These are phyloP conservation scores for Antigone vipio DNA, from an alignment of 2,113 vertebrate species.

Conservation along the genomic window DNA sequence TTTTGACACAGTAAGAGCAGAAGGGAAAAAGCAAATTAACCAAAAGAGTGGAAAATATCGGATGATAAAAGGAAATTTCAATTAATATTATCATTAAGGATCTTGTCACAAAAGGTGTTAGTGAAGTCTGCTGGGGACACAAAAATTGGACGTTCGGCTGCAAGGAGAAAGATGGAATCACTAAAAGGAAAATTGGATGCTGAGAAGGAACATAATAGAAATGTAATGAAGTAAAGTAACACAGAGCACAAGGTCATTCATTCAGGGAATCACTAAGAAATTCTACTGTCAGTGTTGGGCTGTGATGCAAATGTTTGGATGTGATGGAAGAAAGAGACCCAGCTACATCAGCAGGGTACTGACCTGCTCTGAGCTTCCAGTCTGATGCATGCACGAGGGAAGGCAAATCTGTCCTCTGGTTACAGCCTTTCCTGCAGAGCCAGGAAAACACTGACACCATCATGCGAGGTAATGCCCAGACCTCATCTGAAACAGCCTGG, in stretches of 20 bases:
- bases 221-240: background rate
- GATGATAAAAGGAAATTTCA: background rate
- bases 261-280: background rate
- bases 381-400: background rate
- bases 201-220: background rate
- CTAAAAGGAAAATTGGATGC: background rate
- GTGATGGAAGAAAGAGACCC: background rate
- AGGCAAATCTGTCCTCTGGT: background rate
- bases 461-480: background rate
- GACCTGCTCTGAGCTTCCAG: background rate
- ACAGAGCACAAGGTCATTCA: background rate
- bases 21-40: background rate
- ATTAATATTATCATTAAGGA: background rate
- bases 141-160: background rate
- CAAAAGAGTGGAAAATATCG: background rate
- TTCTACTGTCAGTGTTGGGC: background rate
- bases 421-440: background rate
- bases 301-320: background rate
- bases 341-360: background rate
- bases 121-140: background rate
- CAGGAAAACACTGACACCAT: background rate
- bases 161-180: background rate
- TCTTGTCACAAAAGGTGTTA: background rate
- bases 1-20: background rate
- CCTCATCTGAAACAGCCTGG: background rate